phyloP scores from a whole-genome alignment of 2,888 invertebrate genomes.

The Drosophila greeni region DNA sequence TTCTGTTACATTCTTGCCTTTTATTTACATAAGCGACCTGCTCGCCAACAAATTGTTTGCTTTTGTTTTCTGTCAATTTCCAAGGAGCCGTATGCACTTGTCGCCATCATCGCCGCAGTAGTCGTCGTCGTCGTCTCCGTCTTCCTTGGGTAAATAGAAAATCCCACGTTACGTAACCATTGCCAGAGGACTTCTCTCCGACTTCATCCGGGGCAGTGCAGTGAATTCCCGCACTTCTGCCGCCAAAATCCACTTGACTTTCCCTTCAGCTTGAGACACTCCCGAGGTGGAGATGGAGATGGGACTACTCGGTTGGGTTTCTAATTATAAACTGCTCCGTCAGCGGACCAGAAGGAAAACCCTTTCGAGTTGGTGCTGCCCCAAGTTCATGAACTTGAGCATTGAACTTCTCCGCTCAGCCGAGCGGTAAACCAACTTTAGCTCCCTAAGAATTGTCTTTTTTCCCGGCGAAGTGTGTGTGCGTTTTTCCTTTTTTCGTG shows the following conservation, averaged over 20 bases:
- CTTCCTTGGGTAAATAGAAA: conserved; percentile 58
- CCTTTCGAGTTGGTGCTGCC: conserved; percentile 53
- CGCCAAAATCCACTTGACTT: conserved; percentile 70
- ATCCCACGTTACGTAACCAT: conserved; percentile 63
- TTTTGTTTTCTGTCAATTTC: conserved; percentile 71
- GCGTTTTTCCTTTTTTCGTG: conserved; percentile 13
- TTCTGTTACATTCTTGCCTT: conserved; percentile 25
- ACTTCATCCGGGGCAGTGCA: conserved; percentile 15
- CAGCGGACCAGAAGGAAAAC: conserved; percentile 57
- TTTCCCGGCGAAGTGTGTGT: conserved; percentile 15
- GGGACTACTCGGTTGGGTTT: conserved; percentile 57
- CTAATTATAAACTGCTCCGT: conserved; percentile 72
- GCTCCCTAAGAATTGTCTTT: conserved; percentile 45
- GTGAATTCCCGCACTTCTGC: conserved; percentile 52
- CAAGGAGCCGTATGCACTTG: conserved; percentile 62
- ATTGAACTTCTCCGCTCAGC: conserved; percentile 65
- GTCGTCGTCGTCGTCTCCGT: background rate
- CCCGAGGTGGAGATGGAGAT: conserved; percentile 45
- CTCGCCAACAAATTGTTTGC: conserved; percentile 69
- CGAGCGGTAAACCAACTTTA: conserved; percentile 62
- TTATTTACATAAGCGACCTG: conserved; percentile 68
- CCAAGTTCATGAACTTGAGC: conserved; percentile 75
- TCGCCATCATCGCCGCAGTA: conserved; percentile 57
- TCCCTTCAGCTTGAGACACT: conserved; percentile 55
- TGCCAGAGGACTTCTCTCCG: conserved; percentile 26